Percentiles rank a stretch among this genome's conserved stretches.
These are phyloP conservation scores for Rotaria sp. DNA, from an alignment of 2,888 invertebrate species.

Conservation along the genomic window DNA sequence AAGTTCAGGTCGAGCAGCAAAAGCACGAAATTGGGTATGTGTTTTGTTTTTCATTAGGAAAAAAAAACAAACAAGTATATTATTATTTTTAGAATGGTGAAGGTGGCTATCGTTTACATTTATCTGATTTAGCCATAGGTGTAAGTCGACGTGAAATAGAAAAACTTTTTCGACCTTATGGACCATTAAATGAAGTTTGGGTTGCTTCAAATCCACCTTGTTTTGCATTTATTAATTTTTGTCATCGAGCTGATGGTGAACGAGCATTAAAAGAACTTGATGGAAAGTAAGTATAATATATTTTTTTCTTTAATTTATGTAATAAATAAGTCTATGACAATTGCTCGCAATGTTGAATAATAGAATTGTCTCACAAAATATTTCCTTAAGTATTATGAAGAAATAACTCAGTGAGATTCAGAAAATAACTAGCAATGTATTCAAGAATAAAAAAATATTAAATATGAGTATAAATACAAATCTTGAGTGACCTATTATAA, in stretches of 20 bases:
- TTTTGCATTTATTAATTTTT: slow-evolving; percentile 22
- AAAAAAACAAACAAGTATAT: no score
- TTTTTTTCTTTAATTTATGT: not conserved
- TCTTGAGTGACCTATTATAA: no score
- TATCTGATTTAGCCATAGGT: not conserved
- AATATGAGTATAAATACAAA: no score
- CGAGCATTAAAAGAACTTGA: not conserved
- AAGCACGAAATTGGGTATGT: not conserved
- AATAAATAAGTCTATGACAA: no score
- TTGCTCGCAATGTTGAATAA: no score
- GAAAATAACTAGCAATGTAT: no score
- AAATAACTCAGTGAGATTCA: no score
- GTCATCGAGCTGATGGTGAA: not conserved
- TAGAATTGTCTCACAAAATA: no score
- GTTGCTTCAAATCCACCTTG: not conserved
- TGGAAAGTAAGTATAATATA: not conserved
- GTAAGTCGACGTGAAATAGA: not conserved
- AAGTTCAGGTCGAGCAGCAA: not conserved
- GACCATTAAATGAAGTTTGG: slow-evolving; percentile 26
- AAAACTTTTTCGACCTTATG: not conserved
- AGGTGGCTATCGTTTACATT: not conserved
- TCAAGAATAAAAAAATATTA: no score
- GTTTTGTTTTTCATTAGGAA: not conserved
- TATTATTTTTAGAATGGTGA: not conserved
- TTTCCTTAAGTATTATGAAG: no score